These are phyloP conservation scores for Climacteris rufus DNA, from an alignment of 2,113 vertebrate species.

Conservation along the genomic window DNA sequence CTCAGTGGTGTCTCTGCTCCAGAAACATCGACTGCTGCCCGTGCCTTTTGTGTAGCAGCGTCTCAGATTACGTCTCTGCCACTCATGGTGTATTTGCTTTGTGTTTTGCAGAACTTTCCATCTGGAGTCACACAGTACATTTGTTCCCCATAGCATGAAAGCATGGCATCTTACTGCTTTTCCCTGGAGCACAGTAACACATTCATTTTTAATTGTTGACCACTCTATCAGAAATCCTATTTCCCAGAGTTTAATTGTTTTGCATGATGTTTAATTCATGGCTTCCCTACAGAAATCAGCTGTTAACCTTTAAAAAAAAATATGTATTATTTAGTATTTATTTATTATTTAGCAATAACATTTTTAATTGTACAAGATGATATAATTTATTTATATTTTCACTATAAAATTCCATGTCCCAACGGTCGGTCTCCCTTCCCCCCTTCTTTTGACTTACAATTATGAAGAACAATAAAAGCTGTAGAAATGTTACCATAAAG, in stretches of 20 bases:
- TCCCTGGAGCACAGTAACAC: constrained; percentile 24
- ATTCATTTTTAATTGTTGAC: constrained; percentile 67
- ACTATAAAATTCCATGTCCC: background rate
- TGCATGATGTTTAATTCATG: constrained; percentile 61
- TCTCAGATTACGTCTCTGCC: constrained; percentile 6
- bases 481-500: background rate
- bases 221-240: constrained; percentile 39
- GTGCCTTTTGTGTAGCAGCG: background rate
- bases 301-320: constrained; percentile 27
- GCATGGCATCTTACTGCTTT: constrained; percentile 1
- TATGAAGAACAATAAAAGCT: background rate
- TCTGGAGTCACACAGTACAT: background rate
- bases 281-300: constrained; percentile 52
- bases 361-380: constrained; percentile 27
- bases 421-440: background rate
- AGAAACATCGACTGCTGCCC: background rate
- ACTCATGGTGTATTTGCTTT: background rate
- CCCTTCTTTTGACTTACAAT: background rate
- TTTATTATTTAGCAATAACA: constrained; percentile 63
- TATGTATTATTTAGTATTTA: constrained; percentile 60
- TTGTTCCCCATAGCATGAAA: background rate
- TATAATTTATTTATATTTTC: constrained; percentile 61
- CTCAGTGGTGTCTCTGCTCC: background rate
- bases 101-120: constrained; percentile 1
- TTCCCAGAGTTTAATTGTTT: constrained; percentile 64